Base-by-base conservation (phyloP, 2,888 invertebrate species). In the Apodemia zela region DNA sequence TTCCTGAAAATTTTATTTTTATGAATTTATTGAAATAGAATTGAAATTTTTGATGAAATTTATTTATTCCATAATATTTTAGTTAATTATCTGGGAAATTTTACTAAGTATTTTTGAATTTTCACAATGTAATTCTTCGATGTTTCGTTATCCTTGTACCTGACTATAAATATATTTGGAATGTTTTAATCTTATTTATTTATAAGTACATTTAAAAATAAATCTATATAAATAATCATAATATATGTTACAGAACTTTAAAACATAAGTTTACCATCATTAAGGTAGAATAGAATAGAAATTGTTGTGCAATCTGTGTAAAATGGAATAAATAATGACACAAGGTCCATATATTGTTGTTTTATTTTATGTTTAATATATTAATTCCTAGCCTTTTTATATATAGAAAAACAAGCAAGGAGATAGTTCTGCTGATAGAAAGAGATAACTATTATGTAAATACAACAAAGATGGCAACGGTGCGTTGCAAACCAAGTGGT, bases 181-280 rank as follows among this genome's bases (percentile, higher is more conserved):
- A 42, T 15, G 15, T 15, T 42, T 42, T 15, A 42, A 51, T 54
- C 59, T 35, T 35, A 8, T 35, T 29, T 21, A 33, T 59, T 38
- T 38, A 33, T 59, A 59, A 15, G 15, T 42, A 38, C 11, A 15
- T 15, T 5, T 15, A 15, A 42, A 4, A 18, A 21, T 38, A 38
- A 35, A 59, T 59, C 59, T 59, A 38, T 59, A 29, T 59, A 29
- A 59, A 35, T 42, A 35, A 38, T 18, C 38, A n/a, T 18, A 4
- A 25, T 3, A 5, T 51, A 54, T 54, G 18, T 15, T 54, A 33
- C 13, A 38, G 10, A 35, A 3, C 18, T 51, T 17, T 13, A 15
- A 11, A 51, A 76, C 85, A 79, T 89, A 89, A 86, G 87, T 87
- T 88, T 89, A 87, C 87, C 89, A 88, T 86, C 87, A 81, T 78